phyloP scores from a whole-genome alignment of 2,113 vertebrate species.

The Chelonoidis abingdonii region DNA sequence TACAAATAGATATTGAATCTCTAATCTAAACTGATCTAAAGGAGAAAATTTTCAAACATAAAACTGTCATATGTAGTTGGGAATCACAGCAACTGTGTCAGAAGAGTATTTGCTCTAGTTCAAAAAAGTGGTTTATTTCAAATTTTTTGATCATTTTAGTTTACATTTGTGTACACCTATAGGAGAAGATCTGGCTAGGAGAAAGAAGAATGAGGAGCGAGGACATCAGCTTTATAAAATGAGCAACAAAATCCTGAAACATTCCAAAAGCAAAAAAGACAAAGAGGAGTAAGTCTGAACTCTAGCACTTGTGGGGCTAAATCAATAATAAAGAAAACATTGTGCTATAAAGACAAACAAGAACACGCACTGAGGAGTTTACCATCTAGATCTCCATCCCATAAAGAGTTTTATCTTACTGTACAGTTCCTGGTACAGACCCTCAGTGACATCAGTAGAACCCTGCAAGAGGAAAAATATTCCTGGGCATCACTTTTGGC shows the following conservation, averaged over 20 bases:
- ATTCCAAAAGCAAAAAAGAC: slow-evolving; percentile 67
- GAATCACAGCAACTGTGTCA: neutral
- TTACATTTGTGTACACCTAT: neutral
- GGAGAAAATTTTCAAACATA: neutral
- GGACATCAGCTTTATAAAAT: slow-evolving; percentile 53
- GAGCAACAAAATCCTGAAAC: slow-evolving; percentile 64
- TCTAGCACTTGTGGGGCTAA: neutral
- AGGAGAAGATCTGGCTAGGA: slow-evolving; percentile 32
- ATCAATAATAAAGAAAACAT: neutral
- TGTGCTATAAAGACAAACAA: neutral
- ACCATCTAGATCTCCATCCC: neutral
- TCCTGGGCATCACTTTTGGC: neutral
- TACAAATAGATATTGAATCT: neutral
- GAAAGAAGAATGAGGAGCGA: slow-evolving; percentile 54
- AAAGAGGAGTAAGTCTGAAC: slow-evolving; percentile 65
- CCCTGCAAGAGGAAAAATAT: neutral
- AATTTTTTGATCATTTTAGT: neutral
- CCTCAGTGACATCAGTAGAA: neutral
- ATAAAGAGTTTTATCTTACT: neutral
- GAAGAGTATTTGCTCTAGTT: neutral
- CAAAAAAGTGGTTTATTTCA: neutral
- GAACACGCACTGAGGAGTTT: neutral
- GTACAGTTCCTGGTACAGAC: neutral
- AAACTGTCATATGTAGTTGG: neutral
- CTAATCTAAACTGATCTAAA: neutral